Percentiles rank a stretch among this genome's conserved stretches.
Evolutionary conservation across 2,888 invertebrate species (phyloP).

Genomic region (Drosophila nigritarsus): DNA sequence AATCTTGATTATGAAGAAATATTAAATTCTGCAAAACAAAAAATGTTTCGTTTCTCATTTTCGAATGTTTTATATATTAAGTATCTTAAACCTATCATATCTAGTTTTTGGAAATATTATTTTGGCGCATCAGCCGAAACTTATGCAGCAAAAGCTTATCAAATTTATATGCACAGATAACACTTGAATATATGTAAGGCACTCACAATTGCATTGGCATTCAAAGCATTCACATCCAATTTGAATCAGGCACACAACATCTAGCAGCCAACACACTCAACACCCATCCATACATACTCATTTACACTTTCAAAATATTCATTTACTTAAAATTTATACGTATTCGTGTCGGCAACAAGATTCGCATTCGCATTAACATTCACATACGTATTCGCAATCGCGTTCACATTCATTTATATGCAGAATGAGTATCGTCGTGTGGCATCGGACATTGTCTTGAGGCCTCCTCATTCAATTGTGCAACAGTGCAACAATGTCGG

Average conservation of each 20-base stretch:
- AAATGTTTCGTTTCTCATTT: not conserved
- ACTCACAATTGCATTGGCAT: slow-evolving; percentile 19
- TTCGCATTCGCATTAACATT: slow-evolving; percentile 1
- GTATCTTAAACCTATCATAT: too few relatives aligned
- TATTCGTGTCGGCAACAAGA: slow-evolving; percentile 4
- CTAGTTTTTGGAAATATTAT: not conserved
- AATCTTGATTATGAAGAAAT: not conserved
- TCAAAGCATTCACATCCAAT: slow-evolving; percentile 37
- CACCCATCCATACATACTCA: not conserved
- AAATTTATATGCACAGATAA: not conserved
- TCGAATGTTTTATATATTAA: not conserved
- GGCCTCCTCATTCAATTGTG: slow-evolving; percentile 47
- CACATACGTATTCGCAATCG: not conserved
- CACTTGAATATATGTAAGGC: slow-evolving; percentile 23
- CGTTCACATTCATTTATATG: slow-evolving; percentile 46
- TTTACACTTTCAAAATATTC: slow-evolving; percentile 5
- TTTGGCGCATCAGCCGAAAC: not conserved
- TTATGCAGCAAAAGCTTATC: slow-evolving; percentile 4
- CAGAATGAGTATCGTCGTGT: slow-evolving; percentile 26
- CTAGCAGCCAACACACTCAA: not conserved
- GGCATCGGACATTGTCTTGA: slow-evolving; percentile 53
- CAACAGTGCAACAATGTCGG: slow-evolving; percentile 51
- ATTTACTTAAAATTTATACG: slow-evolving; percentile 14
- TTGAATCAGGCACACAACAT: slow-evolving; percentile 7
- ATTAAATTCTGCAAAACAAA: not conserved